Evolutionary conservation across 2,888 invertebrate genomes (phyloP), one percentile per base, ranked within the genome.

Genomic region (Ryuthela nishihirai): DNA sequence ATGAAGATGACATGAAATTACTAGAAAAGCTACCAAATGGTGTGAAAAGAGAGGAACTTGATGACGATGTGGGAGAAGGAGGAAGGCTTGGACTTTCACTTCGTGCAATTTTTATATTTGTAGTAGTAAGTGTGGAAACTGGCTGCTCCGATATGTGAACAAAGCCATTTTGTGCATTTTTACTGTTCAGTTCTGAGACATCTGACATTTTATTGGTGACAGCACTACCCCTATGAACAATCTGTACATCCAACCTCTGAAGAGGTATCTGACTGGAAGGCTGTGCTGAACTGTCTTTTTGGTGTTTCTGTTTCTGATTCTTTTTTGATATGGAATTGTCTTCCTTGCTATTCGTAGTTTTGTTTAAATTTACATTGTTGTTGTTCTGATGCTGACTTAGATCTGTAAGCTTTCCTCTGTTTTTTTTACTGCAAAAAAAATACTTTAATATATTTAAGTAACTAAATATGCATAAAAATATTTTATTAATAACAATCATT

Each of bases 31-130:
- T 64, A 52, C 49, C 50, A 39, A 52, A 52, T 29, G 58, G 52
- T 43, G 65, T 64, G 15, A 65, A 65, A 1, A 55, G 45, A 12
- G 66, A 59, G 50, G 66, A 59, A 36, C 64, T 65, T 23, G 60
- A 60, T 25, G 66, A 64, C 20, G 64, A 65, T 23, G 59, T 54
- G 9, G 61, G 64, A 15, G 61, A 53, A 23, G 64, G 54, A 15
- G 58, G 49, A 18, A 52, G 34, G 4, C 41, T 42, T 17, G 56
- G 56, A 32, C 56, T 58, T 24, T 58, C 50, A 34, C 56, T 58
- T 10, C 56, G 42, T 20, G 52, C 56, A 18, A 58, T 58, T 44
- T 58, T 45, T 32, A 58, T 58, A n/a, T 52, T 58, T 15, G 56
- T 52, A 6, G 56, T 52, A 5, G 47, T 46, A 32, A 50, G 49